A percentile compares a stretch with the other conserved stretches of the same genome.
Conservation (phyloP, 1,140 invertebrate genomes). For the Scaptomyza montana region DNA sequence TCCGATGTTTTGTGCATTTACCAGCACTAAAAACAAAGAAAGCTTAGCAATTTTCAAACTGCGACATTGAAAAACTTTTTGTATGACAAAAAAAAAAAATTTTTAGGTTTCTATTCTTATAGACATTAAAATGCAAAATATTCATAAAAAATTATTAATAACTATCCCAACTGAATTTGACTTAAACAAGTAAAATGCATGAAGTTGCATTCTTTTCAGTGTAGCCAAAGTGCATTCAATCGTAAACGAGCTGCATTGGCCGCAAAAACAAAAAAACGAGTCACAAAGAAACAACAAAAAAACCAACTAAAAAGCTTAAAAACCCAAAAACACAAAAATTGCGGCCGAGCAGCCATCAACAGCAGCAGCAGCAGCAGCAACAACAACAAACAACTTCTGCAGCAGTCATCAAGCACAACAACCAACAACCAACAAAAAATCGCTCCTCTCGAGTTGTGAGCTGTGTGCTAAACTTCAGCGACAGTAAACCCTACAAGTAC, state of each 20-base stretch:
- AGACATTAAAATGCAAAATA: too few relatives aligned
- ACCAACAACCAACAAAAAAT: constrained; percentile 31
- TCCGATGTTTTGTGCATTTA: background rate
- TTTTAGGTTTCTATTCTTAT: too few relatives aligned
- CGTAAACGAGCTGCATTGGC: constrained; percentile 61
- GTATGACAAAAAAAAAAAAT: too few relatives aligned
- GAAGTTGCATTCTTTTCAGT: background rate
- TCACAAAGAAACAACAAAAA: constrained; percentile 22
- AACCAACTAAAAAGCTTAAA: constrained; percentile 64
- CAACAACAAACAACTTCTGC: background rate
- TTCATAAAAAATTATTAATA: too few relatives aligned
- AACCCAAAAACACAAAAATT: constrained; percentile 80
- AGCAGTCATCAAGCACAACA: too few relatives aligned
- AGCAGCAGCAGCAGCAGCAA: constrained; percentile 26
- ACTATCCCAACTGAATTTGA: too few relatives aligned
- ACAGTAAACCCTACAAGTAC: constrained; percentile 48
- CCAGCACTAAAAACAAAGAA: background rate
- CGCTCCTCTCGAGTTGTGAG: constrained; percentile 62
- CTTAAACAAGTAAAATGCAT: too few relatives aligned
- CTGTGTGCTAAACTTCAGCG: constrained; percentile 69
- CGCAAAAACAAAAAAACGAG: constrained; percentile 30
- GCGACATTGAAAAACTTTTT: too few relatives aligned
- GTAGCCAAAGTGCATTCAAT: constrained; percentile 66
- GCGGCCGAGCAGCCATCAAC: constrained; percentile 67
- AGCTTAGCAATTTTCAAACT: too few relatives aligned